Conservation (phyloP, 2,113 vertebrate genomes). For the Anhinga anhinga region DNA sequence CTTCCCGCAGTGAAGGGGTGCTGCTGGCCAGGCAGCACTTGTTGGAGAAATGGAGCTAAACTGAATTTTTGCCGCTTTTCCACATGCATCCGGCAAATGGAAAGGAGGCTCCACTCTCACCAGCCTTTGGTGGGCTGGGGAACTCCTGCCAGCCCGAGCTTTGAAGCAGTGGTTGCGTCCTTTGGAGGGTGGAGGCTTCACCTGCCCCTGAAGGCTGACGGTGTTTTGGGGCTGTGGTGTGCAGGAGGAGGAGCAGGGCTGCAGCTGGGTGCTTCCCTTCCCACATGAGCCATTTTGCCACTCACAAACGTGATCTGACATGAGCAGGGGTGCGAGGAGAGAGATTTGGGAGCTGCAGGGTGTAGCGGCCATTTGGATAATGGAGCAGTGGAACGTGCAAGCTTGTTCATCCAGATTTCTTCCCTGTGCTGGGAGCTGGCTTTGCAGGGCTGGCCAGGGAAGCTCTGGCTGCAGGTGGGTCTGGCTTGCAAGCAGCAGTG, state of each 20-base stretch:
- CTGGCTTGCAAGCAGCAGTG: neutral
- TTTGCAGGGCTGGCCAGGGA: neutral
- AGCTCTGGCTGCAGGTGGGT: neutral
- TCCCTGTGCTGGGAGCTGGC: neutral
- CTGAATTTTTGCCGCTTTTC: neutral
- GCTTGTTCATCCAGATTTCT: neutral
- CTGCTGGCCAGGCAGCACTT: neutral
- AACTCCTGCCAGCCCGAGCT: neutral
- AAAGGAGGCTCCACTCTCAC: neutral
- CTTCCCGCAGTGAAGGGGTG: no score
- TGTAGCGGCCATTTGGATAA: neutral
- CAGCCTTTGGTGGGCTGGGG: neutral
- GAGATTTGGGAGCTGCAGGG: neutral
- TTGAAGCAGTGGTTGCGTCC: neutral
- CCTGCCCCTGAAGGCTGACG: neutral
- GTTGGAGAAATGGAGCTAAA: neutral
- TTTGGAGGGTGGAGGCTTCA: neutral
- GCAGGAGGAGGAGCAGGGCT: neutral
- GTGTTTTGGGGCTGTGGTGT: neutral
- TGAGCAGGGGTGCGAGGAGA: neutral
- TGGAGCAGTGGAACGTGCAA: neutral
- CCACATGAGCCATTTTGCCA: fast-evolving
- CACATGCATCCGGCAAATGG: neutral
- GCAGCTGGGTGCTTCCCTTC: neutral
- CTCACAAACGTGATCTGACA: neutral